Evolutionary conservation across 2,113 vertebrate genomes (phyloP).

Genomic region (Perccottus glenii): DNA sequence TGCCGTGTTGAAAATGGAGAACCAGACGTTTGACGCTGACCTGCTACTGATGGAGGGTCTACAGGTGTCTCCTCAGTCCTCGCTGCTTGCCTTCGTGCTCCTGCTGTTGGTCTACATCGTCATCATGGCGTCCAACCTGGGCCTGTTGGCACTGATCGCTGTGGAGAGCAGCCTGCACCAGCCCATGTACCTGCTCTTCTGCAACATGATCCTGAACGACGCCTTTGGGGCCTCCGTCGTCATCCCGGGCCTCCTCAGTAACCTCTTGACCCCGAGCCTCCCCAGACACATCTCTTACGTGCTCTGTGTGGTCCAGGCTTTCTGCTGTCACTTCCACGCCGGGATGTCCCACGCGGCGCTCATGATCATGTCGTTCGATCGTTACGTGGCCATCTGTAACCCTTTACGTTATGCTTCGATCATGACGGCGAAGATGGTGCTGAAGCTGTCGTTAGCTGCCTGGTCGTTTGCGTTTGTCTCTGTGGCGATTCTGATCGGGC

Average conservation of each 20-base stretch:
- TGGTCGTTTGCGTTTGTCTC: conserved; percentile 28
- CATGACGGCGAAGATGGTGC: conserved; percentile 56
- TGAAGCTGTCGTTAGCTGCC: conserved; percentile 41
- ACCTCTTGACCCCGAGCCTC: conserved; percentile 15
- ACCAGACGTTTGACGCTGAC: not conserved
- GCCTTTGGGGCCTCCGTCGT: conserved; percentile 43
- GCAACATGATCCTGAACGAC: conserved; percentile 21
- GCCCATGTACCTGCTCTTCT: conserved; percentile 1
- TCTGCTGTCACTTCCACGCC: conserved; percentile 40
- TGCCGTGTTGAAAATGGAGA: not conserved
- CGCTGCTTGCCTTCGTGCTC: not conserved
- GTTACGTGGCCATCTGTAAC: conserved; percentile 67
- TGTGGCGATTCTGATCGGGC: not conserved
- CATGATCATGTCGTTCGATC: conserved; percentile 68
- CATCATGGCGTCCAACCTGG: not conserved
- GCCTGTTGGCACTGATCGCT: not conserved
- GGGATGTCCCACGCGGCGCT: conserved; percentile 41
- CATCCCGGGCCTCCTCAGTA: conserved; percentile 54
- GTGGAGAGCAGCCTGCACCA: not conserved
- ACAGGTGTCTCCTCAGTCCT: not conserved
- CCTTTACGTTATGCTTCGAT: conserved; percentile 55
- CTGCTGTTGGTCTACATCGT: not conserved
- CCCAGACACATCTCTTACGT: conserved; percentile 43
- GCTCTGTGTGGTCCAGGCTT: conserved; percentile 61
- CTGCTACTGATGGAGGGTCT: not conserved